phyloP scores from a whole-genome alignment of 2,888 invertebrate genomes.

The Oasisia sp. region DNA sequence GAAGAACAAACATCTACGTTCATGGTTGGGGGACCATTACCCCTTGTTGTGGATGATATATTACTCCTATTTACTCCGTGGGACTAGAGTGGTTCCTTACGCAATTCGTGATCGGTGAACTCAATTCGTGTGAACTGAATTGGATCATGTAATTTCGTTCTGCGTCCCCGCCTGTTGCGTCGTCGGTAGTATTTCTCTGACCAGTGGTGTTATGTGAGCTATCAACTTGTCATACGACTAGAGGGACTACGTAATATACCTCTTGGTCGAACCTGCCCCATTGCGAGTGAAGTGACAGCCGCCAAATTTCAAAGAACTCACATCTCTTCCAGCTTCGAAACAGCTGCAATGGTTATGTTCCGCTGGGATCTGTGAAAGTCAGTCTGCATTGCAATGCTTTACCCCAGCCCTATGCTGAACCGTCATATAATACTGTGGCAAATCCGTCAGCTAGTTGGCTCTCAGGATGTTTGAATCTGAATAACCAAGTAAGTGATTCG shows the following conservation, averaged over 20 bases:
- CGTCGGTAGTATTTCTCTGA: background rate
- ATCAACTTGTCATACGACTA: background rate
- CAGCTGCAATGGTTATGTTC: background rate
- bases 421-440: background rate
- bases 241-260: background rate
- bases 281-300: background rate
- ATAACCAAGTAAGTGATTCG: background rate
- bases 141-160: background rate
- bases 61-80: background rate
- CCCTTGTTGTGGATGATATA: too few relatives aligned
- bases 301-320: background rate
- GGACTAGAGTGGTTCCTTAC: background rate
- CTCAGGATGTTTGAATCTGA: background rate
- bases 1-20: too few relatives aligned
- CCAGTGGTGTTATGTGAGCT: background rate
- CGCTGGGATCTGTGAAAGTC: conserved; percentile 8
- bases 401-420: too few relatives aligned
- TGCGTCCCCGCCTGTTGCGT: background rate
- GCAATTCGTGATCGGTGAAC: background rate
- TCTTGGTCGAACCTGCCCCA: background rate
- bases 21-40: too few relatives aligned
- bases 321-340: background rate
- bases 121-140: background rate
- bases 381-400: conserved; percentile 17
- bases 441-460: background rate